A percentile compares a stretch with the other conserved stretches of the same genome.
These are phyloP conservation scores for Gadopsis marmoratus DNA, from an alignment of 2,797 vertebrate genomes.

Conservation along the genomic window DNA sequence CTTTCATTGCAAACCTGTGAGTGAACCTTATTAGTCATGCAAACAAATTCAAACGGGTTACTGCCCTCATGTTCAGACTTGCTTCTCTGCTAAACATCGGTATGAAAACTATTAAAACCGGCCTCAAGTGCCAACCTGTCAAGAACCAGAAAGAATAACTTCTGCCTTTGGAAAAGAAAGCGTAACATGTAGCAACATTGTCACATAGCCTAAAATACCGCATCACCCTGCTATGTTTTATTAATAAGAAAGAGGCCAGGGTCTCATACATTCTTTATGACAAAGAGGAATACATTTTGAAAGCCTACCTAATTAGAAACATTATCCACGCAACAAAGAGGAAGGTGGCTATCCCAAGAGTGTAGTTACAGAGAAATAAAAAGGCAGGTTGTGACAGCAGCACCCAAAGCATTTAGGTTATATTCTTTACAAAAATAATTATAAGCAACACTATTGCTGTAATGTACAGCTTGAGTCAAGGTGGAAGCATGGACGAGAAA, in stretches of 20 bases:
- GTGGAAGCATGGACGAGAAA: conserved; percentile 10
- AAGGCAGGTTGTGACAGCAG: conserved; percentile 2
- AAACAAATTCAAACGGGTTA: conserved; percentile 47
- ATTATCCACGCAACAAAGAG: conserved; percentile 47
- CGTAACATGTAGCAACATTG: conserved; percentile 12
- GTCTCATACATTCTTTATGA: conserved; percentile 71
- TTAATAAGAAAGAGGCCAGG: conserved; percentile 49
- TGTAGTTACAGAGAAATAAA: conserved; percentile 32
- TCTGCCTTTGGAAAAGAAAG: conserved; percentile 11
- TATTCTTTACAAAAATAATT: conserved; percentile 30
- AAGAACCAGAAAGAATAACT: neutral
- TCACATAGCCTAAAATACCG: conserved; percentile 31
- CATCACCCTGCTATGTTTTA: conserved; percentile 46
- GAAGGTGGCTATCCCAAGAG: conserved; percentile 17
- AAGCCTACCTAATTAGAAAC: conserved; percentile 58
- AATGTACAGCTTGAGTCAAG: conserved; percentile 9
- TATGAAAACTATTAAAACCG: neutral
- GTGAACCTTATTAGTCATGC: conserved; percentile 40
- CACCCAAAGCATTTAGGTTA: conserved; percentile 6
- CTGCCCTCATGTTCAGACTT: conserved; percentile 45
- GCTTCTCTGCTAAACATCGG: conserved; percentile 25
- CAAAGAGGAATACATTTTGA: conserved; percentile 42
- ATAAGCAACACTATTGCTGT: conserved; percentile 3
- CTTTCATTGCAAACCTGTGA: conserved; percentile 25
- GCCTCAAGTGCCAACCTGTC: neutral